Evolutionary conservation across 2,797 vertebrate genomes (phyloP).

Genomic region (Gymnopithys bicolor): DNA sequence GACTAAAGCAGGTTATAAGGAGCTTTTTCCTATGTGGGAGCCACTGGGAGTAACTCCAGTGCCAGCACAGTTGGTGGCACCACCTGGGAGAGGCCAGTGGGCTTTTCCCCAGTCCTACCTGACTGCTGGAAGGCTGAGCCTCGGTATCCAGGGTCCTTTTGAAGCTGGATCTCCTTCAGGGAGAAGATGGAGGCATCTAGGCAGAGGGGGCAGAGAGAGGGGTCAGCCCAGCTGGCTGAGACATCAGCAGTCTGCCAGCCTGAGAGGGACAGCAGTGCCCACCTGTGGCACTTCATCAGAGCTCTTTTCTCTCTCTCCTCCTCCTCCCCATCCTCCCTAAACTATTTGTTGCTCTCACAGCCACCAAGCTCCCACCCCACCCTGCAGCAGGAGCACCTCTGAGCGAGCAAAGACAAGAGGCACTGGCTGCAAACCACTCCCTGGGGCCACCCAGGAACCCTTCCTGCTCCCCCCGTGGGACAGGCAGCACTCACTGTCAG

Average conservation of each 20-base stretch:
- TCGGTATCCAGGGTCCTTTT: conserved; percentile 91
- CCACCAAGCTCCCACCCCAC: not conserved
- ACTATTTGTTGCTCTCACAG: accelerated
- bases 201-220: not conserved
- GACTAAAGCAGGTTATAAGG: not conserved
- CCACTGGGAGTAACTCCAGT: not conserved
- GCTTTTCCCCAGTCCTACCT: conserved; percentile 74
- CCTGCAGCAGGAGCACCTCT: not conserved
- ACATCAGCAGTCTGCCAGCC: not conserved
- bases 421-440: not conserved
- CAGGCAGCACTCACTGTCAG: conserved; percentile 87
- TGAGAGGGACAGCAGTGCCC: not conserved
- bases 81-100: not conserved
- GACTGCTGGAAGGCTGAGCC: conserved; percentile 90
- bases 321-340: not conserved
- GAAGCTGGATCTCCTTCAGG: conserved; percentile 90
- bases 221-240: not conserved
- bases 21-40: not conserved
- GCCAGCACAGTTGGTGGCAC: accelerated
- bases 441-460: not conserved
- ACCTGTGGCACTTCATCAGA: accelerated
- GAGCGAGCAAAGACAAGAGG: not conserved
- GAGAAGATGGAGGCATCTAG: conserved; percentile 91
- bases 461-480: accelerated
- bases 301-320: accelerated